Base-by-base conservation (phyloP, 92 coral and sea anemone genomes). In the Epizoanthus fatuus region DNA sequence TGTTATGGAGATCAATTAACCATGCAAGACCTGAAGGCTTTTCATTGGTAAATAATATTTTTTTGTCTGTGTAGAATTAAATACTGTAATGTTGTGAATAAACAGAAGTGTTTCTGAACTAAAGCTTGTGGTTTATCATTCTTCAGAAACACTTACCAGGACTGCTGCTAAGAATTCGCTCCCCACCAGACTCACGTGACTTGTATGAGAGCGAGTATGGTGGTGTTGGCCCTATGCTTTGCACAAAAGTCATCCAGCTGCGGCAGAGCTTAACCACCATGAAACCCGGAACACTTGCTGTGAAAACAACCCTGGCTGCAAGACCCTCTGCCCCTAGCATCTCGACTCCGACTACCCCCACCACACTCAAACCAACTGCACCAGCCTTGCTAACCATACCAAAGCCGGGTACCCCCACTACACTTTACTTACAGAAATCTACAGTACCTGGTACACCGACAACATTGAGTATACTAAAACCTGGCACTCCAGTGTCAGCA, bases 71-170 rank as follows among this genome's bases (percentile, higher is more conserved):
- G 35, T 29, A 29, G 35, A 29, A 29, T 75, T 38, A 17, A 20
- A 54, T 53, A 51, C 19, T 2, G 35, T 1, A 19, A 12, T 1
- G 13, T 72, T 72, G 38, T 5, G 19, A n/a, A 35, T 39, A 12
- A 2, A 3, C n/a, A 17, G 75, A 35, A 13, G 10, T 19, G 1
- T 4, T 16, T 9, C 52, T 32, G 20, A 52, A 39, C 49, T 29
- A 16, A 10, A 29, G 11, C 4, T 60, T 40, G 37, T 17, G 29
- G 35, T 83, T 51, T 7, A 47, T 64, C 75, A 75, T 42, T 58
- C 49, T 55, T 37, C 65, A 97, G 99, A 97, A 97, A 95, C 99
- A 97, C 75, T 91, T 97, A 75, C 99, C 99, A 11, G 95, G 94
- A 11, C 92, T 94, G 1, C 86, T 97, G 39, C 95, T 94, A 19